These are phyloP conservation scores for Peromyscus eremicus DNA, from an alignment of 2,797 vertebrate species.

Conservation along the genomic window DNA sequence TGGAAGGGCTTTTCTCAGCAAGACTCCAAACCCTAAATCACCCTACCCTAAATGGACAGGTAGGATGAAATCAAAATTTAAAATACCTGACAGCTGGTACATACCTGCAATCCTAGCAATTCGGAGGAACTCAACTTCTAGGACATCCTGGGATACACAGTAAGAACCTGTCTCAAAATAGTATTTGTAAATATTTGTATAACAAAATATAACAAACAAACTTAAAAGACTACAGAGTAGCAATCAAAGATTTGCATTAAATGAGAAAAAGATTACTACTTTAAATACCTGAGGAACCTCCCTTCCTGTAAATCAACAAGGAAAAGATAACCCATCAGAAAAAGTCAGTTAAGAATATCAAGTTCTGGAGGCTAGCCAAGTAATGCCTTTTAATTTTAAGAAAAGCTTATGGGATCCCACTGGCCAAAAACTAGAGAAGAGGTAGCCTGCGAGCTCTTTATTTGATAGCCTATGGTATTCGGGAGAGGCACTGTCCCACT, in stretches of 20 bases:
- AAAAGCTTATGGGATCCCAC: neutral
- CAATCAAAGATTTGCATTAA: slow-evolving; percentile 5
- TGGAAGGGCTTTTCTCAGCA: neutral
- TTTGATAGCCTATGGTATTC: neutral
- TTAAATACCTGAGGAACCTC: slow-evolving; percentile 27
- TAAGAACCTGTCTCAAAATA: neutral
- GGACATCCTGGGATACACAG: neutral
- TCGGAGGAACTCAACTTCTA: neutral
- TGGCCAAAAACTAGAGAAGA: neutral
- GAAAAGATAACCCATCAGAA: slow-evolving; percentile 25
- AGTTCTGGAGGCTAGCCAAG: neutral
- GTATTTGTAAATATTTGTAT: neutral
- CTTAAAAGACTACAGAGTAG: slow-evolving; percentile 33
- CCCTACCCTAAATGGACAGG: neutral
- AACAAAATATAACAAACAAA: slow-evolving; percentile 34
- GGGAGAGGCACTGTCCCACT: neutral
- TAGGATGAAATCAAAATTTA: neutral
- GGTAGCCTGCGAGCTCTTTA: neutral
- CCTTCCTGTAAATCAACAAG: neutral
- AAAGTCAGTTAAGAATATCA: slow-evolving; percentile 56
- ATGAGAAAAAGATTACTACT: slow-evolving; percentile 16
- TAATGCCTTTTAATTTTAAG: neutral
- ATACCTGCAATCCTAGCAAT: neutral
- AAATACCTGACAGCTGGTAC: neutral
- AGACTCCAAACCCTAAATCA: neutral